Evolutionary conservation across 1,140 invertebrate genomes (phyloP), one percentile per base, ranked within the genome.

Genomic region (Orchesella cincta): DNA sequence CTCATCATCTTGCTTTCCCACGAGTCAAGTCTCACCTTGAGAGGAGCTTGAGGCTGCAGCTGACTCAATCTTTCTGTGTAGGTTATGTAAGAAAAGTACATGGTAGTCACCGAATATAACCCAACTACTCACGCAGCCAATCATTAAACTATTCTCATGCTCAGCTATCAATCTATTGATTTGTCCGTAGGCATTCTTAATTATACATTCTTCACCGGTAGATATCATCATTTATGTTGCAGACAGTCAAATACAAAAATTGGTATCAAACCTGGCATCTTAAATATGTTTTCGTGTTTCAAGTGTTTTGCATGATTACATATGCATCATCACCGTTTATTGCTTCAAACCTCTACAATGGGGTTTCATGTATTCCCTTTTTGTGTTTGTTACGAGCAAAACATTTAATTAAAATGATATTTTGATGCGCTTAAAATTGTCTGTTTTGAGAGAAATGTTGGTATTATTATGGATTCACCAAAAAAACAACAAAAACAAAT

Each of bases 1-100:
- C 52, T 57, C 52, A 57, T 57, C 62, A 67, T 29, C 62, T 31
- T 31, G 62, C 62, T 67, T 67, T 67, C 62, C 62, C 62, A 67
- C 62, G 62, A 67, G 62, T 67, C 62, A 33, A 33, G 62, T 67
- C 62, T 67, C 31, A 33, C 52, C 52, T 57, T 57, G 52, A 57
- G 52, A 57, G 3, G 39, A 23, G 52, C 52, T 57, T 57, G 52
- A 67, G 31, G 62, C 62, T 67, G 62, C 26, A 67, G 31, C 31
- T 67, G 62, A 67, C 62, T 67, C 62, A 67, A 67, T 67, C 62
- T 12, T 12, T 16, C 2, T 29, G 62, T 14, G 52, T 57, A 3
- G 23, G 23, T n/a, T 3, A 12, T n/a, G 23, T 57, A 57, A 57
- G 18, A 5, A 57, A 26, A 14, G n/a, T n/a, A n/a, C n/a, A n/a